These are phyloP conservation scores for Maniola jurtina DNA, from an alignment of 1,140 invertebrate genomes.

Conservation along the genomic window DNA sequence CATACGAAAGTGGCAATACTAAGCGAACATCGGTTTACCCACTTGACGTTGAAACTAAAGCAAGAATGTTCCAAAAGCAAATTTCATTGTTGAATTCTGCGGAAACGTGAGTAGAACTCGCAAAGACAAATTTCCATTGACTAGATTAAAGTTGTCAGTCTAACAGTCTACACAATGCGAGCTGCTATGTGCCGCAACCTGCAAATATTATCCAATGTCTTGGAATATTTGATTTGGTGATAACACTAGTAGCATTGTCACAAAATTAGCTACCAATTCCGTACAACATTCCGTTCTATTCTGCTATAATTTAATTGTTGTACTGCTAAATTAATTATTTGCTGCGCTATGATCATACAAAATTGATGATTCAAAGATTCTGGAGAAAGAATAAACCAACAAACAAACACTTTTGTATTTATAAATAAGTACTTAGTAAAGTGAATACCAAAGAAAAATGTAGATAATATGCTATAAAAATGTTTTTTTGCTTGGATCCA, in stretches of 20 bases:
- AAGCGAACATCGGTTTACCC: slow-evolving; percentile 21
- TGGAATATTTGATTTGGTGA: slow-evolving; percentile 36
- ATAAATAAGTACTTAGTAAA: too few relatives aligned
- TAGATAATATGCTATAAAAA: too few relatives aligned
- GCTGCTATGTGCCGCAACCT: slow-evolving; percentile 54
- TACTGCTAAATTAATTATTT: too few relatives aligned
- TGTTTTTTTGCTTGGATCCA: too few relatives aligned
- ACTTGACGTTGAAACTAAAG: slow-evolving; percentile 28
- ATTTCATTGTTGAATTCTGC: slow-evolving; percentile 53
- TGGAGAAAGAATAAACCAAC: too few relatives aligned
- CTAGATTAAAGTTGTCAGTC: slow-evolving; percentile 70
- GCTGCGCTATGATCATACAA: too few relatives aligned
- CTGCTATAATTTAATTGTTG: neutral
- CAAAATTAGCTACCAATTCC: neutral
- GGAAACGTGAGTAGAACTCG: slow-evolving; percentile 58
- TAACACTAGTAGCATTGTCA: neutral
- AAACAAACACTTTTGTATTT: too few relatives aligned
- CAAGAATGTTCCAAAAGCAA: slow-evolving; percentile 61
- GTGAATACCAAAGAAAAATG: too few relatives aligned
- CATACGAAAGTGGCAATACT: slow-evolving; percentile 8
- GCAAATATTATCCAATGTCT: slow-evolving; percentile 44
- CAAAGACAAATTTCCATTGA: slow-evolving; percentile 71
- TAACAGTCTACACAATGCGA: slow-evolving; percentile 30
- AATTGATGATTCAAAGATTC: too few relatives aligned
- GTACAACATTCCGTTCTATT: neutral